Evolutionary conservation across 2,797 vertebrate species (phyloP).

Genomic region (Threskiornis aethiopicus): DNA sequence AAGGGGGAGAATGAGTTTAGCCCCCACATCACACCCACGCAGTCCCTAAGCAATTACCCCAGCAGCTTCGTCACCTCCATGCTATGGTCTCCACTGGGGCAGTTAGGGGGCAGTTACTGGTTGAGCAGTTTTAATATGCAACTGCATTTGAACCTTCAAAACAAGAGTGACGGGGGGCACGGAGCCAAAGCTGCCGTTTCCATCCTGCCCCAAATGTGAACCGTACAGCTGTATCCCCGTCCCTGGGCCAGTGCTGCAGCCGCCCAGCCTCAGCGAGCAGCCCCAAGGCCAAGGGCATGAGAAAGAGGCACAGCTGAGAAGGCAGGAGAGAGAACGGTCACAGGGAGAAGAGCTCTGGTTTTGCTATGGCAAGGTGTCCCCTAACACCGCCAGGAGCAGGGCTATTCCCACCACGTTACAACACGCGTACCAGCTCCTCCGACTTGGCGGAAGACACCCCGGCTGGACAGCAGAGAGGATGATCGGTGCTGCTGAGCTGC

Average conservation of each 20-base stretch:
- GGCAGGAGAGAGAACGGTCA: not conserved
- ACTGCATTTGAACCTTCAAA: not conserved
- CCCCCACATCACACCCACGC: accelerated
- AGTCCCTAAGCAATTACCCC: not conserved
- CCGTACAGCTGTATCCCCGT: not conserved
- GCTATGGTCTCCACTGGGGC: accelerated
- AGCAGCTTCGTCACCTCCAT: not conserved
- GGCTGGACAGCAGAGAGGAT: not conserved
- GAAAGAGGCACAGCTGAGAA: not conserved
- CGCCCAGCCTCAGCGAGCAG: not conserved
- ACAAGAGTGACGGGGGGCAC: not conserved
- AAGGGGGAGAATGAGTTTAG: not conserved
- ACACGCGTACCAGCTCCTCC: not conserved
- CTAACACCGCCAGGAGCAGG: not conserved
- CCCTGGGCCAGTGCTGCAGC: not conserved
- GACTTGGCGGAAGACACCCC: not conserved
- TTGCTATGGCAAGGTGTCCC: not conserved
- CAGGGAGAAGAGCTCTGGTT: not conserved
- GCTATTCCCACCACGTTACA: accelerated
- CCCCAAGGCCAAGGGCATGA: not conserved
- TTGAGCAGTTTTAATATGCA: not conserved
- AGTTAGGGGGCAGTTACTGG: not conserved
- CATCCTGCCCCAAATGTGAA: not conserved
- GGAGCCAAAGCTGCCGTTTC: not conserved
- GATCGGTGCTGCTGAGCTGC: not conserved